These are phyloP conservation scores for Troides oblongomaculatus DNA, from an alignment of 2,888 invertebrate genomes.

Conservation along the genomic window DNA sequence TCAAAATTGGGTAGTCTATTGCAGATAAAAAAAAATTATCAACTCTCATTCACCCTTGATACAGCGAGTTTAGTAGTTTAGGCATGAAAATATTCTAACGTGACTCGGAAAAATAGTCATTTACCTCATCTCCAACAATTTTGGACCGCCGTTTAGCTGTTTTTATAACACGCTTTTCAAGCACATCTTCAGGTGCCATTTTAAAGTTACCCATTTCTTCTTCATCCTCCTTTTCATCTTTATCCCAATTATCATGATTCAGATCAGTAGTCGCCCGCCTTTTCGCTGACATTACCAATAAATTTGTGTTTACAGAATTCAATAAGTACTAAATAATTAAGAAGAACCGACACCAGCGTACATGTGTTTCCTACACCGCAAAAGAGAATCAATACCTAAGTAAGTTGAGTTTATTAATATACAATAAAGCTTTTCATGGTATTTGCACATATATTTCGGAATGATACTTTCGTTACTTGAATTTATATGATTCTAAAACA, in stretches of 20 bases:
- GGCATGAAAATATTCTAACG: background rate
- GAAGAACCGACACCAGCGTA: background rate
- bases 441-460: background rate
- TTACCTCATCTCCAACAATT: constrained; percentile 49
- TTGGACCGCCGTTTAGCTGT: constrained; percentile 85
- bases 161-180: constrained; percentile 88
- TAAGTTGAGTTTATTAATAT: background rate
- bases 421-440: background rate
- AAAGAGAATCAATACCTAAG: background rate
- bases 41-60: too few species aligned
- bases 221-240: constrained; percentile 80
- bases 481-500: background rate
- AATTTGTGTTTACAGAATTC: background rate
- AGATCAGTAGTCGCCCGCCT: constrained; percentile 86
- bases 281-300: constrained; percentile 85
- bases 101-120: background rate
- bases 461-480: background rate
- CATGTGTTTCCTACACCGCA: constrained; percentile 1
- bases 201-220: constrained; percentile 89
- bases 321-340: background rate
- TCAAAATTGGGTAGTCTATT: too few species aligned
- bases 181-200: constrained; percentile 81
- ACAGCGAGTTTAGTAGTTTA: too few species aligned
- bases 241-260: constrained; percentile 92
- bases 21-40: too few species aligned